Conservation (phyloP, 2,113 vertebrate genomes). For the Procavia capensis region DNA sequence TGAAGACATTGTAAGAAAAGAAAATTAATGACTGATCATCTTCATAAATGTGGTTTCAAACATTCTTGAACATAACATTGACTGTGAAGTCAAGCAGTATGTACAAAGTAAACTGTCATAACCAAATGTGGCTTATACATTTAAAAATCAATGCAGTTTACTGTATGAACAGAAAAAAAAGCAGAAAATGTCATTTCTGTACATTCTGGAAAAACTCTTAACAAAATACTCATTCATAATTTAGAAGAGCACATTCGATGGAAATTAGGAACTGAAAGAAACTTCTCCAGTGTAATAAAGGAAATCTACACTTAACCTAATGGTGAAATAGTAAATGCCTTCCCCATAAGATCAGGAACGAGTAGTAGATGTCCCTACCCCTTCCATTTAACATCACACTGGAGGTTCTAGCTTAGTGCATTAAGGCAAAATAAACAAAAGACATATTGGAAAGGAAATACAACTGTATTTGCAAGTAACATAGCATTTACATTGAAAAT, state of each 20-base stretch:
- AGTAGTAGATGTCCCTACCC: background rate
- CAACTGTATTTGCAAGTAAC: background rate
- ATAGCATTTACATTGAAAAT: background rate
- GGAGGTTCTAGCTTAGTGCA: background rate
- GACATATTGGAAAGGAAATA: background rate
- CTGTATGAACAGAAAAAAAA: too few species aligned
- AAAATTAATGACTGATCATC: too few species aligned
- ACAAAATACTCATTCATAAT: background rate
- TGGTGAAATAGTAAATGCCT: too few species aligned
- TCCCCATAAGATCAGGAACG: background rate
- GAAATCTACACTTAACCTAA: too few species aligned
- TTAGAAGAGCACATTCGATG: too few species aligned
- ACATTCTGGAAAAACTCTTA: background rate
- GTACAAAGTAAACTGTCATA: background rate
- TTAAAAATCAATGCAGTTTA: too few species aligned
- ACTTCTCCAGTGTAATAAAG: too few species aligned
- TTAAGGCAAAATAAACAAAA: background rate
- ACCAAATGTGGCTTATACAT: background rate
- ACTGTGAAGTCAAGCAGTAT: background rate
- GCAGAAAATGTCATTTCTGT: too few species aligned
- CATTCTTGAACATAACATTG: background rate
- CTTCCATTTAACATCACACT: background rate
- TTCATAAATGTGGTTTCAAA: too few species aligned
- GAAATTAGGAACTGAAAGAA: background rate
- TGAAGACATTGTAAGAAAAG: too few species aligned